A percentile compares a stretch with the other conserved stretches of the same genome.
Evolutionary conservation across 2,888 invertebrate species (phyloP).

Genomic region (Helleia helle): DNA sequence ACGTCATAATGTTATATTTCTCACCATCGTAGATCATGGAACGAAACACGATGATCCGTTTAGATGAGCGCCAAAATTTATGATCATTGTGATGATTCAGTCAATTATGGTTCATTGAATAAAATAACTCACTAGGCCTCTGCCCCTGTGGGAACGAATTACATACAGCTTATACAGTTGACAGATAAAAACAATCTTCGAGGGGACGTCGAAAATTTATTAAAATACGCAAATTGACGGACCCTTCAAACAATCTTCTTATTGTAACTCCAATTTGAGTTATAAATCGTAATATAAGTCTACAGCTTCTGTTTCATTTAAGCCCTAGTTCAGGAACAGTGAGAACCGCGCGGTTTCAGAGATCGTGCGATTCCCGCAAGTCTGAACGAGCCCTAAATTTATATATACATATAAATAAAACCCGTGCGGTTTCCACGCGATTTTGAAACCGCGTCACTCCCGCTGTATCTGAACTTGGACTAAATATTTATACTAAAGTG

Average conservation of each 20-base stretch:
- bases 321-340: no score
- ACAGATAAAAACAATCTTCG: constrained; percentile 20
- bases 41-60: background rate
- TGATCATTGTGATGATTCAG: constrained; percentile 17
- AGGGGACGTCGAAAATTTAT: constrained; percentile 19
- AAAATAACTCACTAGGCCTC: constrained; percentile 21
- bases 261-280: background rate
- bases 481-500: no score
- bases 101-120: constrained; percentile 22
- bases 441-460: no score
- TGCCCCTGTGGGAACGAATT: constrained; percentile 24
- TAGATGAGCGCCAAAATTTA: constrained; percentile 10
- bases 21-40: no score
- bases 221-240: constrained; percentile 21
- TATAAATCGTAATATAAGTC: background rate
- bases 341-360: no score
- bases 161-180: constrained; percentile 13
- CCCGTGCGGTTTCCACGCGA: no score
- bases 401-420: no score
- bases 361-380: no score
- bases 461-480: no score
- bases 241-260: constrained; percentile 9
- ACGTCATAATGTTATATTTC: no score
- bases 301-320: no score
- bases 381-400: no score